A percentile compares a stretch with the other conserved stretches of the same genome.
Evolutionary conservation across 2,113 vertebrate genomes (phyloP).

Genomic region (Mellivora capensis): DNA sequence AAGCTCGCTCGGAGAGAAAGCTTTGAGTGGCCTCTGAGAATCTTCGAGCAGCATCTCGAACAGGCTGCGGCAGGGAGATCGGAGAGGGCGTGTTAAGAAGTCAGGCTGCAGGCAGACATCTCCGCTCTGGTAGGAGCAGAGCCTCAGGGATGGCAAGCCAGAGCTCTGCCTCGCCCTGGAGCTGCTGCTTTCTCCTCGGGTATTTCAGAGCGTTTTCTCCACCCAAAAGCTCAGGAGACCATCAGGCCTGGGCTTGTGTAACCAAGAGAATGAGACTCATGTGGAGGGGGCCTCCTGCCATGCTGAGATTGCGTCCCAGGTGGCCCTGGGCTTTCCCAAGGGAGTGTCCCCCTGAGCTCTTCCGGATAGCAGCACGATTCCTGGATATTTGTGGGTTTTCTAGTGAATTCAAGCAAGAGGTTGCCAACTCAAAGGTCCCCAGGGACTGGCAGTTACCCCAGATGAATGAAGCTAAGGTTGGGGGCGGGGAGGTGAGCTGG

Average conservation of each 20-base stretch:
- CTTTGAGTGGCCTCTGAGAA: slow-evolving; percentile 61
- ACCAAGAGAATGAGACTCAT: background rate
- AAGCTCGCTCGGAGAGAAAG: slow-evolving; percentile 62
- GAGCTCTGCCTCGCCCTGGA: background rate
- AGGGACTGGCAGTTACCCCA: background rate
- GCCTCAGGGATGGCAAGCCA: background rate
- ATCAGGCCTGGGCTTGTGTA: background rate
- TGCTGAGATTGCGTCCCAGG: background rate
- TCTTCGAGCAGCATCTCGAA: background rate
- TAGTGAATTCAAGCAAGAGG: background rate
- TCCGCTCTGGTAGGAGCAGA: background rate
- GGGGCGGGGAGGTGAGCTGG: no score
- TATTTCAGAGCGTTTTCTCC: background rate
- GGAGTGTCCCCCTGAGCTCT: background rate
- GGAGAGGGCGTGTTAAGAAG: background rate
- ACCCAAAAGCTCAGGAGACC: background rate
- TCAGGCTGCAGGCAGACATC: background rate
- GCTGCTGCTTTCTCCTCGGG: background rate
- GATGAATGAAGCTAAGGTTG: no score
- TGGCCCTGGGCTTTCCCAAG: background rate
- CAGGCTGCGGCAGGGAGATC: background rate
- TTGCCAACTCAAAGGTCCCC: background rate
- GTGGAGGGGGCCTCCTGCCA: background rate
- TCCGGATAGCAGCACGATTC: no score
- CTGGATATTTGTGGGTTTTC: background rate